These are phyloP conservation scores for Corvus hawaiiensis DNA, from an alignment of 2,113 vertebrate species.

Conservation along the genomic window DNA sequence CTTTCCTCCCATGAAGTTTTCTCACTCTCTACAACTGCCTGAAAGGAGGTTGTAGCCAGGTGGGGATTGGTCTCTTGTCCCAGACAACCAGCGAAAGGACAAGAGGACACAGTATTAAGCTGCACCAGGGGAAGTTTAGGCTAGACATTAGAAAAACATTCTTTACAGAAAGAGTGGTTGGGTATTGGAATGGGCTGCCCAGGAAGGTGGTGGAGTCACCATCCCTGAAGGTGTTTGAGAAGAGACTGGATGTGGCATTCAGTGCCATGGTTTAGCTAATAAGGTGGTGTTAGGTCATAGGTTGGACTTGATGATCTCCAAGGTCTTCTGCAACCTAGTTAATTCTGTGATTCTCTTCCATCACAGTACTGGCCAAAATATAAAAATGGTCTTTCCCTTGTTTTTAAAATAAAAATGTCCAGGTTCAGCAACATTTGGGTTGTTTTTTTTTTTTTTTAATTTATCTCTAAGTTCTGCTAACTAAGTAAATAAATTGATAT, in stretches of 20 bases:
- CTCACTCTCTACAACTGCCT: background rate
- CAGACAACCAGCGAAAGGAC: background rate
- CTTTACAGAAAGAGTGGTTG: background rate
- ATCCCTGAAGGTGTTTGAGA: background rate
- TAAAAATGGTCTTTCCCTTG: background rate
- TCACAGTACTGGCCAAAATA: background rate
- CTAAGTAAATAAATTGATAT: background rate
- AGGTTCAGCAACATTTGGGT: background rate
- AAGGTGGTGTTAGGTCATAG: background rate
- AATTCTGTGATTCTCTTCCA: background rate
- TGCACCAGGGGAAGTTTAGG: background rate
- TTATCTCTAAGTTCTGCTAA: background rate
- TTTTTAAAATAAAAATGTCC: background rate
- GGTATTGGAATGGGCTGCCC: background rate
- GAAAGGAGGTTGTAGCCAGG: background rate
- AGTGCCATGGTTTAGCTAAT: background rate
- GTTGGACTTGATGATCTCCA: background rate
- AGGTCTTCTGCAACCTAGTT: background rate
- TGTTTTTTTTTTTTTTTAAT: background rate
- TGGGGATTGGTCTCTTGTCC: rapidly evolving
- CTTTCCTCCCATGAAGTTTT: background rate
- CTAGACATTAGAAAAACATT: background rate
- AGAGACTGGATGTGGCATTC: background rate
- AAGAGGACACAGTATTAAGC: background rate
- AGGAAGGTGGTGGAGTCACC: background rate